phyloP scores from a whole-genome alignment of 2,113 vertebrate species.

The Toxostoma redivivum region DNA sequence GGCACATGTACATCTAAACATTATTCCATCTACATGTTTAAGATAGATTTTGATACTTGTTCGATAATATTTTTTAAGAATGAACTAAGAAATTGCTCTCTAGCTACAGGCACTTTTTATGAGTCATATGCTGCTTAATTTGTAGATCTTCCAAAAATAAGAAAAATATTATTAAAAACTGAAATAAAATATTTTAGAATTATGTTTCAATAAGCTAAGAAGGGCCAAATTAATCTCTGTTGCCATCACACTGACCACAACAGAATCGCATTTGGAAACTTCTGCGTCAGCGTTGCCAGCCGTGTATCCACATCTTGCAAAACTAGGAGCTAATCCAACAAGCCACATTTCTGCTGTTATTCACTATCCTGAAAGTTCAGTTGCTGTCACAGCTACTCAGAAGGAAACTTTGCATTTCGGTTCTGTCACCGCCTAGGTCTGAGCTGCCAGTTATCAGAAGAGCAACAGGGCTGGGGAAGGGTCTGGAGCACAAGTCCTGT shows the following conservation, averaged over 20 bases:
- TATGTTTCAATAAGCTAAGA: conserved; percentile 45
- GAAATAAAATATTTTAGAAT: conserved; percentile 44
- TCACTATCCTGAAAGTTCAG: not conserved
- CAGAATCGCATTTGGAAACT: not conserved
- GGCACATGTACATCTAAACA: not conserved
- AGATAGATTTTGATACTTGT: not conserved
- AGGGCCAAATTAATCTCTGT: conserved; percentile 48
- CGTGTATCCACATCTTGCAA: not conserved
- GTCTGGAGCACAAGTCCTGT: not conserved
- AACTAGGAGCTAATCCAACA: not conserved
- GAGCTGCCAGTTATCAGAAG: not conserved
- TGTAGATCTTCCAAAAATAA: conserved; percentile 48
- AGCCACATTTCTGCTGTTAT: not conserved
- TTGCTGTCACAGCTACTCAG: not conserved
- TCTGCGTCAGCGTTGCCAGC: not conserved
- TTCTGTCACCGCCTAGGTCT: not conserved
- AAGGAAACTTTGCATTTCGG: not conserved
- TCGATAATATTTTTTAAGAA: not conserved
- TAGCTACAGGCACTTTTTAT: not conserved
- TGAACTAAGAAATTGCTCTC: not conserved
- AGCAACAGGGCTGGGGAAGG: rapidly evolving
- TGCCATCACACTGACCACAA: conserved; percentile 15
- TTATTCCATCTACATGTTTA: not conserved
- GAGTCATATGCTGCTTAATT: not conserved
- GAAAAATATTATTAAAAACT: conserved; percentile 45